Conservation (phyloP, 2,888 invertebrate species). For the Cactoblastis cactorum region DNA sequence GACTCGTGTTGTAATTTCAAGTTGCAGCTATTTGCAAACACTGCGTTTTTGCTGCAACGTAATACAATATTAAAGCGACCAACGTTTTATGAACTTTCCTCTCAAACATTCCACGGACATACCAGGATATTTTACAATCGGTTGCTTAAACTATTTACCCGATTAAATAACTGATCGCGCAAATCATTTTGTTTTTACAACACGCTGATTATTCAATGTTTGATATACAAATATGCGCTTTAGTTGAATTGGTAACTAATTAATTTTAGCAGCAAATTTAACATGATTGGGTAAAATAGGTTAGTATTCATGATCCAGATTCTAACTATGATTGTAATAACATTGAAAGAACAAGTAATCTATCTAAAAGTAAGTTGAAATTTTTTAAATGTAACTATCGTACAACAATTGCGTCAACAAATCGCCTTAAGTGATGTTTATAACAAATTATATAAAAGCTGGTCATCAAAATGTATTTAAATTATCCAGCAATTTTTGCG, state of each 20-base stretch:
- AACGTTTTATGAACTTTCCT: not conserved
- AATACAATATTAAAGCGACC: conserved; percentile 45
- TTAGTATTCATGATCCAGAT: too few relatives aligned
- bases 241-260: not conserved
- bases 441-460: too few relatives aligned
- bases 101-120: not conserved
- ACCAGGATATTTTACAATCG: not conserved
- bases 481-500: too few relatives aligned
- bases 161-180: conserved; percentile 8
- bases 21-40: conserved; percentile 39
- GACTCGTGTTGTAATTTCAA: conserved; percentile 50
- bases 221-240: not conserved
- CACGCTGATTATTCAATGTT: conserved; percentile 11
- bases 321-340: too few relatives aligned
- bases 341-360: too few relatives aligned
- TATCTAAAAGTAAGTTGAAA: too few relatives aligned
- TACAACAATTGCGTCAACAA: too few relatives aligned
- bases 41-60: conserved; percentile 46
- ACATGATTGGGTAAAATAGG: too few relatives aligned
- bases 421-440: too few relatives aligned
- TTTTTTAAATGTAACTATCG: too few relatives aligned
- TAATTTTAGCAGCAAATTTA: not conserved
- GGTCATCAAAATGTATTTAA: too few relatives aligned
- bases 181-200: conserved; percentile 11
- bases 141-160: conserved; percentile 9